Evolutionary conservation across 2,113 vertebrate species (phyloP).

Genomic region (Cryptomyrus ogoouensis): DNA sequence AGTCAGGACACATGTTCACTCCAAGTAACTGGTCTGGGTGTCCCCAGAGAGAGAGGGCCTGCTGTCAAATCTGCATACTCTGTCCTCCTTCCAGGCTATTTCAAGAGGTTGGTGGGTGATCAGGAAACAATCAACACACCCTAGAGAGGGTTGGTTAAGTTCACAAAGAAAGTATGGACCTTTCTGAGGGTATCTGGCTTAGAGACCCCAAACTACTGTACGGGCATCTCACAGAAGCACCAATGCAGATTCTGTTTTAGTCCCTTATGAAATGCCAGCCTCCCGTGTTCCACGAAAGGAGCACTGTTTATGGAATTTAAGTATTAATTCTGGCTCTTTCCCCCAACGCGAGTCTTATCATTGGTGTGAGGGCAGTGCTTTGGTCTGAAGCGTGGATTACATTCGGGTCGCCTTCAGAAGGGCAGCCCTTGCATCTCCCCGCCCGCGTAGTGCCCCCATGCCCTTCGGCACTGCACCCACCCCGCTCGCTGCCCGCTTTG

Average conservation of each 20-base stretch:
- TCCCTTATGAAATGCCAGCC: neutral
- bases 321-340: neutral
- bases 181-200: neutral
- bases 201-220: neutral
- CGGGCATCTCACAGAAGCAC: neutral
- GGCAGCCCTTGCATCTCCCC: neutral
- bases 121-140: slow-evolving; percentile 51
- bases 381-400: neutral
- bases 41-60: slow-evolving; percentile 41
- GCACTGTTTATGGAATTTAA: neutral
- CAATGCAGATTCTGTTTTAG: neutral
- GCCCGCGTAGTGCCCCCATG: neutral
- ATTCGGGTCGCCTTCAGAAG: neutral
- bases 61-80: slow-evolving; percentile 52
- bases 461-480: neutral
- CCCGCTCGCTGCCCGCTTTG: slow-evolving; percentile 22
- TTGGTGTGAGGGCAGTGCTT: neutral
- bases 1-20: neutral
- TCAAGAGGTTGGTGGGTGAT: slow-evolving; percentile 48
- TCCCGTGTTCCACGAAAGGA: neutral
- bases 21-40: slow-evolving; percentile 9
- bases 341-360: neutral
- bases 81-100: slow-evolving; percentile 50
- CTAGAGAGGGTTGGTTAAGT: slow-evolving; percentile 46
- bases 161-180: slow-evolving; percentile 31